phyloP scores from a whole-genome alignment of 2,113 vertebrate genomes.

The Rynchops niger region DNA sequence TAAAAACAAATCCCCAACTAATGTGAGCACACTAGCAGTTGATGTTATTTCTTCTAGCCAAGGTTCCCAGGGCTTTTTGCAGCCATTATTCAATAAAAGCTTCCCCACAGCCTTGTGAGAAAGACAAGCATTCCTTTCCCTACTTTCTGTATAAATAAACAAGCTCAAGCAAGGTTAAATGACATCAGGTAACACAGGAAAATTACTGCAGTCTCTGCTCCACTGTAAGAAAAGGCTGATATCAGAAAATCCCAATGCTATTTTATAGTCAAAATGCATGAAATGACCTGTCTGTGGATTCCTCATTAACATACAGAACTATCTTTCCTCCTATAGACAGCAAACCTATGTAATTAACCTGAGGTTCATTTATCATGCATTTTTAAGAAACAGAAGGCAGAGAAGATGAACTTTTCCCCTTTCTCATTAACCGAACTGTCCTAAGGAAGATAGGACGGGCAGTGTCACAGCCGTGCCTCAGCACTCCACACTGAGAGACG shows the following conservation, averaged over 20 bases:
- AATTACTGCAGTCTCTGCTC: not conserved
- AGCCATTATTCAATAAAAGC: not conserved
- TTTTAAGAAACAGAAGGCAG: not conserved
- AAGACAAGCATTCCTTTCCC: not conserved
- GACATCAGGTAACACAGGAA: not conserved
- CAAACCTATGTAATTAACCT: not conserved
- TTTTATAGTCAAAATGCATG: not conserved
- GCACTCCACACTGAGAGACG: not conserved
- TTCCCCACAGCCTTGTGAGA: not conserved
- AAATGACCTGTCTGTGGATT: not conserved
- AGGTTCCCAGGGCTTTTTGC: not conserved
- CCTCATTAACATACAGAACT: not conserved
- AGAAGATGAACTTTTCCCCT: not conserved
- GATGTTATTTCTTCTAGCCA: not conserved
- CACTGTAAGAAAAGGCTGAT: not conserved
- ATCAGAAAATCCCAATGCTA: not conserved
- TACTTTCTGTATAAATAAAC: not conserved
- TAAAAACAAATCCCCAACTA: not conserved
- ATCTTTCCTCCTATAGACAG: not conserved
- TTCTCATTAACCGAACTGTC: not conserved
- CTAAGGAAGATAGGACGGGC: not conserved
- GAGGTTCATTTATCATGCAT: not conserved
- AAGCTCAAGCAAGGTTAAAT: not conserved
- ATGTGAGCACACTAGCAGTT: fast-evolving
- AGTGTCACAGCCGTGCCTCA: not conserved